These are phyloP conservation scores for Cairina moschata DNA, from an alignment of 2,113 vertebrate species.

Conservation along the genomic window DNA sequence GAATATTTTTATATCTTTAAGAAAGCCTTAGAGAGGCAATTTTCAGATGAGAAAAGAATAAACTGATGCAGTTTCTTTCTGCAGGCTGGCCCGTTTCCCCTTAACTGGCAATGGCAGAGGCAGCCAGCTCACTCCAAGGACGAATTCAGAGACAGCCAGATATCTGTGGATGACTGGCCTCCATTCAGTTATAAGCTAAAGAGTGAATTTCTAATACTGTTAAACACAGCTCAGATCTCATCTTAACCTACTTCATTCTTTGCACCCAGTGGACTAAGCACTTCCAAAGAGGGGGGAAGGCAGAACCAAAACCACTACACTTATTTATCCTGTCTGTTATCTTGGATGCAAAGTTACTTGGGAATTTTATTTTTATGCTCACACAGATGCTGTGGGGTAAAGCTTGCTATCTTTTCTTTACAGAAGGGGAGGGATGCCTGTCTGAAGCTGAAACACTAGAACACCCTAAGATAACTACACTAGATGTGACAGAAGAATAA, in stretches of 20 bases:
- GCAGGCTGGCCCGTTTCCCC: background rate
- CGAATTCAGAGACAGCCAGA: background rate
- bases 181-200: background rate
- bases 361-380: conserved; percentile 14
- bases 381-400: conserved; percentile 4
- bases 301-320: background rate
- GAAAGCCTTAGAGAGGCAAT: background rate
- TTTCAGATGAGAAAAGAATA: background rate
- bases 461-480: background rate
- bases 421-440: background rate
- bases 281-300: background rate
- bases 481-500: background rate
- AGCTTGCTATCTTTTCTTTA: background rate
- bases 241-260: background rate
- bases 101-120: background rate
- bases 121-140: background rate
- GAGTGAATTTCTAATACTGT: background rate
- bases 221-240: background rate
- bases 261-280: background rate
- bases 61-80: background rate
- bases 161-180: background rate
- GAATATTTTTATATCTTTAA: background rate
- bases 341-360: background rate
- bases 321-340: background rate
- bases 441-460: conserved; percentile 16